Percentiles rank a stretch among this genome's conserved stretches.
Evolutionary conservation across 2,797 vertebrate genomes (phyloP).

Genomic region (Moxostoma hubbsi): DNA sequence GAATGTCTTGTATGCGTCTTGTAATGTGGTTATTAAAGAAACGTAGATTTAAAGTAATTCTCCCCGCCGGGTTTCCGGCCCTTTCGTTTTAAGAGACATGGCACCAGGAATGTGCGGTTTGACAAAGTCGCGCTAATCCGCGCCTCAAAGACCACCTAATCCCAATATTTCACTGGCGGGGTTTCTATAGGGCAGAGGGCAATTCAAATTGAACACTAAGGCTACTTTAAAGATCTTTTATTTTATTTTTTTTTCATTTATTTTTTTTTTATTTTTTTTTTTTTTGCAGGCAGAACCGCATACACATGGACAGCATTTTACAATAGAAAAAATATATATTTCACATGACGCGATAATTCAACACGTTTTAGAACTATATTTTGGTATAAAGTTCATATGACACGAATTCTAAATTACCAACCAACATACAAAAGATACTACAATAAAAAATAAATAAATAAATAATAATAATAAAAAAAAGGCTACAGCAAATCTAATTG

Average conservation of each 20-base stretch:
- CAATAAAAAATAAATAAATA: not conserved
- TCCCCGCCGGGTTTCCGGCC: conserved; percentile 65
- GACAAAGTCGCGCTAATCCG: conserved; percentile 77
- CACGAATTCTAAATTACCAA: not conserved
- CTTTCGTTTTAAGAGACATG: conserved; percentile 60
- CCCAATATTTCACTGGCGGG: conserved; percentile 76
- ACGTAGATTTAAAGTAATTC: conserved; percentile 43
- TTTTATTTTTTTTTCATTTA: too few species aligned
- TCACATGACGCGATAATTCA: not conserved
- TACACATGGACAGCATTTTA: not conserved
- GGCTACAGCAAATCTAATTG: not conserved
- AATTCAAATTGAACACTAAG: conserved; percentile 68
- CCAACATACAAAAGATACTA: not conserved
- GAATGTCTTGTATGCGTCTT: conserved; percentile 20
- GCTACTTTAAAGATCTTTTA: conserved; percentile 47
- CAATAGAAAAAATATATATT: conserved; percentile 17
- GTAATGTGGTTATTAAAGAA: conserved; percentile 37
- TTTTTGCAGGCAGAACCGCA: conserved; percentile 41
- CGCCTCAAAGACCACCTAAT: conserved; percentile 79
- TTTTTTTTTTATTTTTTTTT: not conserved
- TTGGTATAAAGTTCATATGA: not conserved
- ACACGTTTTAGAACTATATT: not conserved
- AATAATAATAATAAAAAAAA: not conserved
- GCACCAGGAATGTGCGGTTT: conserved; percentile 67
- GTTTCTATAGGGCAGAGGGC: conserved; percentile 69